phyloP scores from a whole-genome alignment of 1,140 invertebrate species.

The Bombus pyrosoma region DNA sequence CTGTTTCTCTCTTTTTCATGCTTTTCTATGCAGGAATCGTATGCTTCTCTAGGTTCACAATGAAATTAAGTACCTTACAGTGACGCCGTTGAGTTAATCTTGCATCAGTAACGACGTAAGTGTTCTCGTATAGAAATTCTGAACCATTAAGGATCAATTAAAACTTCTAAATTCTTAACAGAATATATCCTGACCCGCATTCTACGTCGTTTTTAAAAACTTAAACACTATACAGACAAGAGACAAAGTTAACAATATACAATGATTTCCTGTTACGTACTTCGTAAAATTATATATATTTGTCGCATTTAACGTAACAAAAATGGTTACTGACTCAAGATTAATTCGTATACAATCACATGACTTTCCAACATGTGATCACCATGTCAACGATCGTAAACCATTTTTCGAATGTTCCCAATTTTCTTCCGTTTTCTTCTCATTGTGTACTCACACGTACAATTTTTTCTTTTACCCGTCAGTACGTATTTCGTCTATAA shows the following conservation, averaged over 20 bases:
- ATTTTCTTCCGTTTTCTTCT: not conserved
- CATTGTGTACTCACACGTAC: not conserved
- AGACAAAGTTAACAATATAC: conserved; percentile 2
- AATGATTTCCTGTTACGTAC: not conserved
- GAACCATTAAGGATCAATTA: not conserved
- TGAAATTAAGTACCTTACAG: conserved; percentile 42
- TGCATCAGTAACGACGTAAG: conserved; percentile 31
- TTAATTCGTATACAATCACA: conserved; percentile 23
- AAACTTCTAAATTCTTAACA: not conserved
- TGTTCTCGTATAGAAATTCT: not conserved
- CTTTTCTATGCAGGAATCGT: not conserved
- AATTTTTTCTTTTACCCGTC: not conserved
- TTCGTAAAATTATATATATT: conserved; percentile 32
- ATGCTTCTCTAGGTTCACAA: not conserved
- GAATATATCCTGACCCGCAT: not conserved
- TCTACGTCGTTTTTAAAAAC: not conserved
- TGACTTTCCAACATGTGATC: not conserved
- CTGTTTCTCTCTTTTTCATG: not conserved
- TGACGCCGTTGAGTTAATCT: conserved; percentile 29
- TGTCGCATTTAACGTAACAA: not conserved
- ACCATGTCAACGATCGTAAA: not conserved
- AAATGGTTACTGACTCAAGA: conserved; percentile 39
- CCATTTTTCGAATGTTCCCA: not conserved
- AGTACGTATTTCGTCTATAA: not conserved
- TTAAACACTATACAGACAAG: not conserved